These are phyloP conservation scores for Stenchaetothrips biformis DNA, from an alignment of 2,888 invertebrate genomes.

Conservation along the genomic window DNA sequence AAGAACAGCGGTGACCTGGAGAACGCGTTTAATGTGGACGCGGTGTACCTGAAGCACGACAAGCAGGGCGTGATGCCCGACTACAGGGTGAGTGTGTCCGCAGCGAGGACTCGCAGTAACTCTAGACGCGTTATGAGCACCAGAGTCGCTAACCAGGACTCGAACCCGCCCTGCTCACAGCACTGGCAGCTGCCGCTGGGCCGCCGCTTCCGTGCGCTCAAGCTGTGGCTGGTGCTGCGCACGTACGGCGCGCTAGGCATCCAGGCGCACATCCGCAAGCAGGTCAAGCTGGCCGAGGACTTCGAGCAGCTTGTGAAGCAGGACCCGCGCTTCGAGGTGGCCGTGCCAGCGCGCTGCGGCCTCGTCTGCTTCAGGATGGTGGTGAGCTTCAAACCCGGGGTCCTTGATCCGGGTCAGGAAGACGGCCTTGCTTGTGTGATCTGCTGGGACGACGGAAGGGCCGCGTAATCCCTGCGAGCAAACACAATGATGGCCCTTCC, in stretches of 20 bases:
- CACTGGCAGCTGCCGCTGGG: conserved; percentile 86
- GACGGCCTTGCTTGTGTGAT: too few relatives aligned
- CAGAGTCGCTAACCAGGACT: neutral
- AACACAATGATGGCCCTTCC: too few relatives aligned
- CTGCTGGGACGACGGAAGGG: too few relatives aligned
- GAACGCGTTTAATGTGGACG: conserved; percentile 84
- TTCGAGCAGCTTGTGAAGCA: conserved; percentile 66
- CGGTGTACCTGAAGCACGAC: conserved; percentile 75
- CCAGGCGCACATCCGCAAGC: conserved; percentile 68
- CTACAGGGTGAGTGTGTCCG: conserved; percentile 49
- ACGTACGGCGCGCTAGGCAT: conserved; percentile 76
- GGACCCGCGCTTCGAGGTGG: conserved; percentile 75
- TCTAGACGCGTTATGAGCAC: too few relatives aligned
- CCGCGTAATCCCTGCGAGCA: too few relatives aligned
- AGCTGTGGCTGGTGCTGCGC: conserved; percentile 89
- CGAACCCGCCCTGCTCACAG: conserved; percentile 45
- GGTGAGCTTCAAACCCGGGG: conserved; percentile 44
- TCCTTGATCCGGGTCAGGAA: too few relatives aligned
- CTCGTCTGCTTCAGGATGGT: conserved; percentile 86
- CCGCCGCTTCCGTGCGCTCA: conserved; percentile 80
- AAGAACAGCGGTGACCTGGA: conserved; percentile 73
- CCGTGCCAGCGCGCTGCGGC: conserved; percentile 67
- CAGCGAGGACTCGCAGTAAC: too few relatives aligned
- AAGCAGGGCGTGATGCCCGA: conserved; percentile 50
- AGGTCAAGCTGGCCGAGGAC: conserved; percentile 67